A percentile compares a stretch with the other conserved stretches of the same genome.
These are phyloP conservation scores for Apoderus coryli DNA, from an alignment of 2,888 invertebrate species.

Conservation along the genomic window DNA sequence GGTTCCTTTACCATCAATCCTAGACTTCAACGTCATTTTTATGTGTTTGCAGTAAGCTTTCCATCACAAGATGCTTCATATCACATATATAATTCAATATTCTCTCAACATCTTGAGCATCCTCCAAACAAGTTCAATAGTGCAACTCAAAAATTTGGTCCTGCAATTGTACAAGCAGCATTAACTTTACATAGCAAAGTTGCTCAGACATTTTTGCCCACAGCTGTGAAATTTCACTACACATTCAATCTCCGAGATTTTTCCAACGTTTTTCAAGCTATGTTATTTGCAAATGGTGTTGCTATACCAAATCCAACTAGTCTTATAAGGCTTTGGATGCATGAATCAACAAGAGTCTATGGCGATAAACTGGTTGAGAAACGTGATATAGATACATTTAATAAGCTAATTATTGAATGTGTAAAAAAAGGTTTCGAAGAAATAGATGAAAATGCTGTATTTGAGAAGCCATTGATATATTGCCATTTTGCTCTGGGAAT, in stretches of 20 bases:
- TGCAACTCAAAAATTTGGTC: conserved; percentile 42
- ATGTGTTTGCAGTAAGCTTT: conserved; percentile 77
- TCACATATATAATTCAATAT: conserved; percentile 73
- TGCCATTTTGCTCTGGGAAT: conserved; percentile 88
- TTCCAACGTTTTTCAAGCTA: conserved; percentile 85
- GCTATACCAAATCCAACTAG: conserved; percentile 50
- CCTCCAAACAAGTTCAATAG: conserved; percentile 51
- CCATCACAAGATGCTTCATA: conserved; percentile 68
- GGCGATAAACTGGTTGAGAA: conserved; percentile 79
- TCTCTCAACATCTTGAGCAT: conserved; percentile 57
- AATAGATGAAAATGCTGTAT: conserved; percentile 56
- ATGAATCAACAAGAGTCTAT: conserved; percentile 83
- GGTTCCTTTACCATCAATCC: conserved; percentile 91
- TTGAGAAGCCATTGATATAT: conserved; percentile 66
- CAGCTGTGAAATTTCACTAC: conserved; percentile 91
- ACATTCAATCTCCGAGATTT: conserved; percentile 84
- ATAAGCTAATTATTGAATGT: conserved; percentile 56
- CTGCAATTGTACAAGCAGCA: conserved; percentile 53
- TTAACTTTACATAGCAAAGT: conserved; percentile 65
- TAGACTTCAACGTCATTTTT: conserved; percentile 75
- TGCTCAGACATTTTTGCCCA: conserved; percentile 67
- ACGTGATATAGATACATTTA: conserved; percentile 57
- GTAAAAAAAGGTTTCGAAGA: conserved; percentile 67
- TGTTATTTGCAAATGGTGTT: conserved; percentile 60
- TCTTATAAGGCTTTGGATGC: conserved; percentile 73